phyloP scores from a whole-genome alignment of 2,797 vertebrate genomes.

The Rhynchonycteris naso region DNA sequence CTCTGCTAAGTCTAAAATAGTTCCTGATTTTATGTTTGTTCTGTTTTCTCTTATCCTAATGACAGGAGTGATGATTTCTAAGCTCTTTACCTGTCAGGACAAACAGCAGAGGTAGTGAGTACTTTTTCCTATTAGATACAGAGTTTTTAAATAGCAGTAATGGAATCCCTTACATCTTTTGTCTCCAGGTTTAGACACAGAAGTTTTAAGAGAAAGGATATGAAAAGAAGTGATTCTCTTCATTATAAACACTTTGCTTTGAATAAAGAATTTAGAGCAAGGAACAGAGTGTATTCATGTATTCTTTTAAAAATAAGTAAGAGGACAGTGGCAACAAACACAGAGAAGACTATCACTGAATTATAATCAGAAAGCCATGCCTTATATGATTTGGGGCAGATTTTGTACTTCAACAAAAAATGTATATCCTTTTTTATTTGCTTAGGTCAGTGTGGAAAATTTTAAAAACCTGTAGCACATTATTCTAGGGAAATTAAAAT shows the following conservation, averaged over 20 bases:
- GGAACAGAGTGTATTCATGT: background rate
- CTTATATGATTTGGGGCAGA: background rate
- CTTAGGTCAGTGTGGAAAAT: background rate
- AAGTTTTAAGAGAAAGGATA: background rate
- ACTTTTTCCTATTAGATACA: background rate
- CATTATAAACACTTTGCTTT: conserved; percentile 28
- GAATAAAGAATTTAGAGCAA: conserved; percentile 19
- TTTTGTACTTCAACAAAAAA: conserved; percentile 17
- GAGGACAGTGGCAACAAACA: background rate
- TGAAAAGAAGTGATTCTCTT: background rate
- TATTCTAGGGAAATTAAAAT: conserved; percentile 20
- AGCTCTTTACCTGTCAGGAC: background rate
- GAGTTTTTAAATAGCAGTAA: background rate
- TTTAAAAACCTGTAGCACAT: background rate
- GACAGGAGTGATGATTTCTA: background rate
- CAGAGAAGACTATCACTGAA: background rate
- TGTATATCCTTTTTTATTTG: background rate
- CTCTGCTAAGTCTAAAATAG: background rate
- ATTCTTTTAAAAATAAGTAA: background rate
- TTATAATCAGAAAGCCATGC: background rate
- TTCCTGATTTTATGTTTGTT: background rate
- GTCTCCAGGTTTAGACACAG: background rate
- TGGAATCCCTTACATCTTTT: background rate
- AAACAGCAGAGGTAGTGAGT: background rate
- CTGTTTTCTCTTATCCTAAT: background rate